Evolutionary conservation across 2,113 vertebrate species (phyloP).

Genomic region (Petaurus breviceps): DNA sequence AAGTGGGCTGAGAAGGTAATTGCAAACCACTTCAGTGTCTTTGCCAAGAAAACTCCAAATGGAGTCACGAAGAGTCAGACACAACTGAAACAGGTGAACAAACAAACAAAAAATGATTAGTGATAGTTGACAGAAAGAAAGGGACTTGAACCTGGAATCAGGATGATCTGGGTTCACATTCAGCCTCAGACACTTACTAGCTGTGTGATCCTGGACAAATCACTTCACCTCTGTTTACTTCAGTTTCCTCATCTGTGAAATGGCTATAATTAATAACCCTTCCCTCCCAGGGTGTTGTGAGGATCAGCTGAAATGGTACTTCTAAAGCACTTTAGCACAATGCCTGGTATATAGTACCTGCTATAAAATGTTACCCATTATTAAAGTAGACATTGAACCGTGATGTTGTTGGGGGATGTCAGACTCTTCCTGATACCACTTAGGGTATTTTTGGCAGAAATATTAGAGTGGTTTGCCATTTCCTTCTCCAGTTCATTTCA

Average conservation of each 20-base stretch:
- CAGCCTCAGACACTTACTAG: neutral
- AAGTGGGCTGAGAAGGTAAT: neutral
- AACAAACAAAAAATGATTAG: neutral
- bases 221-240: neutral
- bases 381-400: neutral
- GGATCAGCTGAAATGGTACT: neutral
- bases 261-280: neutral
- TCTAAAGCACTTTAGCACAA: neutral
- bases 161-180: too few species aligned
- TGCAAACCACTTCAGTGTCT: neutral
- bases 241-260: neutral
- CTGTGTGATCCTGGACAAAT: neutral
- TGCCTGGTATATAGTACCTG: neutral
- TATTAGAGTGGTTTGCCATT: neutral
- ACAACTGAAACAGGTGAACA: neutral
- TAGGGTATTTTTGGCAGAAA: neutral
- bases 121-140: too few species aligned
- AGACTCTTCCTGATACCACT: neutral
- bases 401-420: neutral
- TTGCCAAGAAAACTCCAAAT: neutral
- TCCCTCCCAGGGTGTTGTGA: neutral
- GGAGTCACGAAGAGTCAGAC: neutral
- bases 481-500: neutral
- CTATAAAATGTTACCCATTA: neutral
- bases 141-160: too few species aligned